Evolutionary conservation across 2,113 vertebrate species (phyloP).

Genomic region (Guaruba guarouba): DNA sequence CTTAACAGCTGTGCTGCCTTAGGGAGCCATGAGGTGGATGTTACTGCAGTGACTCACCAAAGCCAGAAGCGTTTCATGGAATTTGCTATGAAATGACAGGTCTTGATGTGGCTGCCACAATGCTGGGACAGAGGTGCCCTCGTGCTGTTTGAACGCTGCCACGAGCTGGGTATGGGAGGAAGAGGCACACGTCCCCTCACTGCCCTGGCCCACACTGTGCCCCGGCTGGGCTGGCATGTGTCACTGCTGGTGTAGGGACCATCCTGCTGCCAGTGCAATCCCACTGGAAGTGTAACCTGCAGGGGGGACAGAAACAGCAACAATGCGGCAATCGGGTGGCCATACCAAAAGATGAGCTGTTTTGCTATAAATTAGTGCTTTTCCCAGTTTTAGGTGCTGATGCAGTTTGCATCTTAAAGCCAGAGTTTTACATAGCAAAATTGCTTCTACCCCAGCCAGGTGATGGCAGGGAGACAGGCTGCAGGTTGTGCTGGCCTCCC

Average conservation of each 20-base stretch:
- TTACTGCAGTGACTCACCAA: slow-evolving; percentile 15
- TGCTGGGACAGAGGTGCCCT: not conserved
- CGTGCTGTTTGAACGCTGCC: rapidly evolving
- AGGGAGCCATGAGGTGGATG: not conserved
- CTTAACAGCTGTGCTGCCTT: not conserved
- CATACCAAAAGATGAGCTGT: rapidly evolving
- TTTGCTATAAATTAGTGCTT: not conserved
- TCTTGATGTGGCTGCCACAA: not conserved
- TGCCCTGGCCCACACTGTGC: rapidly evolving
- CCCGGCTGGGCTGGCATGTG: not conserved
- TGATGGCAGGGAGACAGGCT: not conserved
- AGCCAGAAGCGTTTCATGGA: not conserved
- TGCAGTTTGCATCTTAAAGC: not conserved
- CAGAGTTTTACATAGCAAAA: not conserved
- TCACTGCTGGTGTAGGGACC: not conserved
- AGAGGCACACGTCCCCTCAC: not conserved
- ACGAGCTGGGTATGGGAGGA: not conserved
- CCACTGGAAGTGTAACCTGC: not conserved
- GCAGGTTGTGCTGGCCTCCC: not conserved
- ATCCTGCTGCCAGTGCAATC: not conserved
- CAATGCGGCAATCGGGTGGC: rapidly evolving
- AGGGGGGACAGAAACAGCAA: not conserved
- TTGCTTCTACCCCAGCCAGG: not conserved
- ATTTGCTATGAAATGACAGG: not conserved
- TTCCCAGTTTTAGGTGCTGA: not conserved